These are phyloP conservation scores for Trichechus manatus DNA, from an alignment of 2,113 vertebrate species.

Conservation along the genomic window DNA sequence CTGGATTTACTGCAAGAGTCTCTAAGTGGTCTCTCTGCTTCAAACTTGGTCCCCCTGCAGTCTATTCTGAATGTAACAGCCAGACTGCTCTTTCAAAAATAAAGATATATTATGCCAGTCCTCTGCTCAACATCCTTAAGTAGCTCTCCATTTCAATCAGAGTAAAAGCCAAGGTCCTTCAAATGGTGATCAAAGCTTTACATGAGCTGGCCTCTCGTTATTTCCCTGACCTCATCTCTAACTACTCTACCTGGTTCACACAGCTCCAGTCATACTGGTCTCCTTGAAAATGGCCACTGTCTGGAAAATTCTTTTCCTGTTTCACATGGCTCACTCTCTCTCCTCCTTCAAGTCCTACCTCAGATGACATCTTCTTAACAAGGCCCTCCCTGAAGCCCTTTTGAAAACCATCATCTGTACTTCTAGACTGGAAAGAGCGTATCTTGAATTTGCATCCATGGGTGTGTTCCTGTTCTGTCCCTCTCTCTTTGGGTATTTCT, in stretches of 20 bases:
- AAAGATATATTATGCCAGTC: neutral
- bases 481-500: neutral
- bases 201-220: neutral
- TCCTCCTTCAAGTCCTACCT: conserved; percentile 30
- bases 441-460: neutral
- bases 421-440: neutral
- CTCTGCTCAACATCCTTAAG: neutral
- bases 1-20: neutral
- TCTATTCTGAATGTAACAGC: neutral
- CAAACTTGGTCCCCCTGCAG: neutral
- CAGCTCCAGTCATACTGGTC: neutral
- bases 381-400: neutral
- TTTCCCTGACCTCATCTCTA: neutral
- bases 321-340: neutral
- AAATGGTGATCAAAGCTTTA: neutral
- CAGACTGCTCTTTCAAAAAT: neutral
- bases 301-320: neutral
- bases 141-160: neutral
- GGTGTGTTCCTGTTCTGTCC: neutral
- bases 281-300: neutral
- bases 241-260: neutral
- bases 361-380: neutral
- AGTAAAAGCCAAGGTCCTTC: neutral
- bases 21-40: neutral
- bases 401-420: neutral